Conservation (phyloP, 1,140 invertebrate genomes). For the Drosophila nigrodunni region DNA sequence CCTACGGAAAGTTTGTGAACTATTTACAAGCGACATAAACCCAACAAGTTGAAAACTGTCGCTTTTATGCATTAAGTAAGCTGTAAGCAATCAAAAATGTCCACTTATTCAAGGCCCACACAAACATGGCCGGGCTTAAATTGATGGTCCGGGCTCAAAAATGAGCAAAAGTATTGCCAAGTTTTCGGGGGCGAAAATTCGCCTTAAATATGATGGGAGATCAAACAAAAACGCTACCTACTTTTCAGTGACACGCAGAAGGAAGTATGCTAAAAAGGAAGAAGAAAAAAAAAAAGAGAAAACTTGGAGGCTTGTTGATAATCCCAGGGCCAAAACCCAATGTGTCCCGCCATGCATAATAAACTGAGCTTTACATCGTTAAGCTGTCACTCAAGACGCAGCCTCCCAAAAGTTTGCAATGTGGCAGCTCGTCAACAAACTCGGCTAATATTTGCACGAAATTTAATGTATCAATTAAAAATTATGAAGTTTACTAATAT, state of each 20-base stretch:
- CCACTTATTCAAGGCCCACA: slow-evolving; percentile 3
- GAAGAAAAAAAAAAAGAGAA: slow-evolving; percentile 2
- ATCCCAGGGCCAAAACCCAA: slow-evolving; percentile 49
- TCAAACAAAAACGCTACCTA: slow-evolving; percentile 55
- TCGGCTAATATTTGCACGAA: slow-evolving; percentile 77
- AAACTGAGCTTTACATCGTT: slow-evolving; percentile 78
- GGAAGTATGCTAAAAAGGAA: neutral
- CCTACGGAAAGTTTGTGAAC: neutral
- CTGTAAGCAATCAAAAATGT: slow-evolving; percentile 24
- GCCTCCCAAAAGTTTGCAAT: neutral
- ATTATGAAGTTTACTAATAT: slow-evolving; percentile 85
- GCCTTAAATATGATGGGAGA: slow-evolving; percentile 34
- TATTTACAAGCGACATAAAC: slow-evolving; percentile 3
- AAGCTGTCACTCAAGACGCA: slow-evolving; percentile 75
- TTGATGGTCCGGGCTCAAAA: slow-evolving; percentile 21
- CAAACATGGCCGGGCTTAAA: slow-evolving; percentile 29
- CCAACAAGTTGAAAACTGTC: neutral
- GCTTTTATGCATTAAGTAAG: slow-evolving; percentile 19
- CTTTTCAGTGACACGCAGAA: slow-evolving; percentile 18
- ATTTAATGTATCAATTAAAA: slow-evolving; percentile 85
- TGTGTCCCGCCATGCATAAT: slow-evolving; percentile 66
- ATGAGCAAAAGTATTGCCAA: slow-evolving; percentile 34
- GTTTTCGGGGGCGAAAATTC: slow-evolving; percentile 5
- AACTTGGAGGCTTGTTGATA: slow-evolving; percentile 46
- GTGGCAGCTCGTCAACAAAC: slow-evolving; percentile 19